Base-by-base conservation (phyloP, 2,888 invertebrate species). In the Macrosiphum euphorbiae region DNA sequence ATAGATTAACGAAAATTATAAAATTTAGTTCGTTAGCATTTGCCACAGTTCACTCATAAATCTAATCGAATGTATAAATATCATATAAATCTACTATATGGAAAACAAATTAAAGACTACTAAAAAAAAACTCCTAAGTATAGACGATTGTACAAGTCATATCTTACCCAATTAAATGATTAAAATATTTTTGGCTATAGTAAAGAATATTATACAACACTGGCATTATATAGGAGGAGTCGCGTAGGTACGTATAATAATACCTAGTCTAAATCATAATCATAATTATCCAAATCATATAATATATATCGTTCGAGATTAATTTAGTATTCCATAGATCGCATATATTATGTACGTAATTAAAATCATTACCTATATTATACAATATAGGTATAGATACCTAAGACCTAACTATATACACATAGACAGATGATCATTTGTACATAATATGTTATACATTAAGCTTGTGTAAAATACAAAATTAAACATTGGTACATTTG, bases 1-100 rank as follows among this genome's bases (percentile, higher is more conserved):
- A 94, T 94, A 94, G 94, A 94, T 94, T 94, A 94, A 90, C 85
- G 67, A 90, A 92, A 94, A 90, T 94, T 94, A 90, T 90, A 94
- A 90, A 94, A 67, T 90, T 90, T 86, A 44, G 41, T 90, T 87
- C 61, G 90, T 90, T 85, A 93, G 85, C 93, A 93, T 93, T 94
- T 52, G 90, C 86, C 52, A 90, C 52, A 61, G 78, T 89, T 86
- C 52, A 52, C 24, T 44, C 92, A 78, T 92, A 88, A 92, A 92
- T 92, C 44, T 92, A 67, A 92, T 92, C 88, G 52, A 88, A 88
- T 61, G 13, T 78, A 90, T 52, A 78, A 35, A 84, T 92, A 87
- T 67, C 58, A 58, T 91, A 86, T 86, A 58, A 86, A 90, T 67
- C 20, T 86, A 84, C 50, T 55, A n/a, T 61, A 52, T 44, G n/a